phyloP scores from a whole-genome alignment of 2,888 invertebrate species.

The Plebejus argus region DNA sequence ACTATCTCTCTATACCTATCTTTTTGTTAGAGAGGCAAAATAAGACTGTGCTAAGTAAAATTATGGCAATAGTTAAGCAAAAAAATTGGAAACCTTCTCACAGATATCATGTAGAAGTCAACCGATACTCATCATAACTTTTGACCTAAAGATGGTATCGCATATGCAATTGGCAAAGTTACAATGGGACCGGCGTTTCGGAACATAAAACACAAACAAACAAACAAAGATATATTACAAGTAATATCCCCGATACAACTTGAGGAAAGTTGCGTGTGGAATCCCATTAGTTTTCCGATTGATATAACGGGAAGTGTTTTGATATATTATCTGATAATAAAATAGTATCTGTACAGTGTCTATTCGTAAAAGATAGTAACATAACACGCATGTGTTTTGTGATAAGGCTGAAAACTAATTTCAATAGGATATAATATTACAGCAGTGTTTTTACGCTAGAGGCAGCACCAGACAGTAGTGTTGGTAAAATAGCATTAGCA shows the following conservation, averaged over 20 bases:
- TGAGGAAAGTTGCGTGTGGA: conserved; percentile 4
- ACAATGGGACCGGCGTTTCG: conserved; percentile 3
- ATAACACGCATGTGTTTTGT: neutral
- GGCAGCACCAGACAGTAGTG: too few species aligned
- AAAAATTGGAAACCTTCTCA: too few species aligned
- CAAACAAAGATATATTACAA: conserved; percentile 3
- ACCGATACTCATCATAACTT: neutral
- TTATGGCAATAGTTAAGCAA: too few species aligned
- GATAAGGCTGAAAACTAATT: neutral
- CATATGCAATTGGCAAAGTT: neutral
- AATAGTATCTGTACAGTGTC: neutral
- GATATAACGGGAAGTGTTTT: neutral
- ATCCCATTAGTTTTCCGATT: conserved; percentile 1
- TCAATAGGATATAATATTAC: neutral
- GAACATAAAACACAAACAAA: conserved; percentile 4
- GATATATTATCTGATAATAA: conserved; percentile 8
- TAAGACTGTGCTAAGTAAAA: too few species aligned
- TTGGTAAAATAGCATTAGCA: too few species aligned
- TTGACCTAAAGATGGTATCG: neutral
- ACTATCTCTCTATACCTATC: too few species aligned
- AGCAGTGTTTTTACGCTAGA: too few species aligned
- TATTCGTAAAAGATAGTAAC: neutral
- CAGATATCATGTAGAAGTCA: neutral
- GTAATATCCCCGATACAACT: neutral
- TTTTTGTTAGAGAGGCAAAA: too few species aligned